Percentiles rank a stretch among this genome's conserved stretches.
These are phyloP conservation scores for Amazona guildingii DNA, from an alignment of 2,113 vertebrate genomes.

Conservation along the genomic window DNA sequence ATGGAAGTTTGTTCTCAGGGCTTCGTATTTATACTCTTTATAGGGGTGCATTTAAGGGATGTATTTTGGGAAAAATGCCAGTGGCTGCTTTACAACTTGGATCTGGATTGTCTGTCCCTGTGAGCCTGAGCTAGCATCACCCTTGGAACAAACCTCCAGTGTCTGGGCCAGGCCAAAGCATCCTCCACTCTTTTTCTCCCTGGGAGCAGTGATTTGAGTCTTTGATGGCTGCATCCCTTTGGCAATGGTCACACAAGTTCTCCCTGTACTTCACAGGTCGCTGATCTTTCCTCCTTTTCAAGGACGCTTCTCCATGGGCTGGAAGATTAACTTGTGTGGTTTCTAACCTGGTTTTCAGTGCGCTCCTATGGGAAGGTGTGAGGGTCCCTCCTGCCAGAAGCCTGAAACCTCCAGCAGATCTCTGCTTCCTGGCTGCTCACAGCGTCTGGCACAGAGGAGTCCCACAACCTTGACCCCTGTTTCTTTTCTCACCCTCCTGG, in stretches of 20 bases:
- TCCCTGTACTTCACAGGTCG: fast-evolving
- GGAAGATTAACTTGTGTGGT: not conserved
- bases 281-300: not conserved
- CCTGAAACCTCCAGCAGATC: not conserved
- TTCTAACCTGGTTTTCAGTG: not conserved
- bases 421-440: not conserved
- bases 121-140: not conserved
- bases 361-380: not conserved
- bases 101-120: not conserved
- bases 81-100: not conserved
- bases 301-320: not conserved
- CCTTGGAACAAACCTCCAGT: not conserved
- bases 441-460: not conserved
- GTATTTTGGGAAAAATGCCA: not conserved
- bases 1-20: constrained; percentile 66
- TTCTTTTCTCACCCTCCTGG: not conserved
- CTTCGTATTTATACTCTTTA: constrained; percentile 11
- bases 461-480: not conserved
- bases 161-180: not conserved
- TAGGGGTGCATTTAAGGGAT: not conserved
- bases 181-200: not conserved
- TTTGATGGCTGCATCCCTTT: not conserved
- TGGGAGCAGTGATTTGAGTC: not conserved
- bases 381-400: not conserved
- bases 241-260: not conserved